Base-by-base conservation (phyloP, 2,888 invertebrate genomes). In the Ypsolopha sequella region DNA sequence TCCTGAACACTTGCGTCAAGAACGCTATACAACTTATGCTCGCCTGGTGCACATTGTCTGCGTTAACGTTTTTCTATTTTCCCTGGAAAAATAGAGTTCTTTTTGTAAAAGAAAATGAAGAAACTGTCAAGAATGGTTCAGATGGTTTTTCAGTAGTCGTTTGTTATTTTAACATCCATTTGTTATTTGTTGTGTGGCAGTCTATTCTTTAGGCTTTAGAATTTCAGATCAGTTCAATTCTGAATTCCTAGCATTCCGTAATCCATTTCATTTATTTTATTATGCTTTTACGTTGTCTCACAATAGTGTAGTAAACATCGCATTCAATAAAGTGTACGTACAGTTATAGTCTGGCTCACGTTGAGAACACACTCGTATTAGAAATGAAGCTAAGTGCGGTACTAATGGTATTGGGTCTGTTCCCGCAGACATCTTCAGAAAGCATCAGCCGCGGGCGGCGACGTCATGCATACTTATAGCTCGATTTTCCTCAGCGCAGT, bases 401-500 rank as follows among this genome's bases (percentile, higher is more conserved):
- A 61, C 64, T 68, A 73, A 70, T 69, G 66, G 69, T 66, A 68
- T 69, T 66, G 69, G 60, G 65, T 65, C 60, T 58, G 52, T 54
- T 48, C 47, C 39, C 41, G 69, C 68, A 80, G 80, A 79, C 80
- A 76, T 78, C 74, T 73, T 70, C 55, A 66, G 69, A 64, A 63
- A 68, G 68, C 73, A 74, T 75, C 80, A 73, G 72, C 60, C 60
- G 64, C 57, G 57, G 51, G 53, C 60, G 57, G 60, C 64, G 60
- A 66, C 64, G 78, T 73, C 79, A 81, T 85, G 85, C 85, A 86
- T 86, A 85, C 84, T 76, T 84, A 86, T 81, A 73, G 75, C 75
- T 65, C 70, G 75, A 81, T 85, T 85, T 81, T 77, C 78, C 71
- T 60, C 68, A 64, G 68, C 73, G 69, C 71, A 69, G 60, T 80